These are phyloP conservation scores for Micropterix aruncella DNA, from an alignment of 2,888 invertebrate genomes.

Conservation along the genomic window DNA sequence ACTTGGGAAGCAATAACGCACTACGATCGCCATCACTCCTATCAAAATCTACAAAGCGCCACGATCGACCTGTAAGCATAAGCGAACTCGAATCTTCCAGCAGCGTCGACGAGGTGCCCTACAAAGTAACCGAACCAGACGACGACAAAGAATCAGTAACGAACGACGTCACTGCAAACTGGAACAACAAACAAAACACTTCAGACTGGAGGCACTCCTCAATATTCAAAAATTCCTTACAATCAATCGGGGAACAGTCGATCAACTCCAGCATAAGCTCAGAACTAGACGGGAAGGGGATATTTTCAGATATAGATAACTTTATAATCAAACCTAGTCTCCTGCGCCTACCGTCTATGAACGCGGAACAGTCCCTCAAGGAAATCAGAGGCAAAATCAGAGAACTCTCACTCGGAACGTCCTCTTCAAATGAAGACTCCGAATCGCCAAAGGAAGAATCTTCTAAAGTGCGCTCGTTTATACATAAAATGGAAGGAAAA, in stretches of 20 bases:
- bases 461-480: constrained; percentile 25
- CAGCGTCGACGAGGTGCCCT: constrained; percentile 23
- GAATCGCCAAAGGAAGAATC: constrained; percentile 9
- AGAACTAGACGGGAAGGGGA: background rate
- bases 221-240: constrained; percentile 47
- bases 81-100: constrained; percentile 27
- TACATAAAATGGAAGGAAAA: constrained; percentile 15
- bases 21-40: constrained; percentile 22
- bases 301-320: constrained; percentile 6
- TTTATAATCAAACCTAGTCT: constrained; percentile 12
- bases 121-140: constrained; percentile 39
- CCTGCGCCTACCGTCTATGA: constrained; percentile 26
- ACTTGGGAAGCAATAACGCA: constrained; percentile 15
- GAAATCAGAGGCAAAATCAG: constrained; percentile 42
- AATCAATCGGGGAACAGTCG: constrained; percentile 46
- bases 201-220: constrained; percentile 53
- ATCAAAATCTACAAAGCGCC: constrained; percentile 14
- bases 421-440: constrained; percentile 26
- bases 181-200: constrained; percentile 33
- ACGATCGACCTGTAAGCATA: background rate
- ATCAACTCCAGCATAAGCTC: background rate
- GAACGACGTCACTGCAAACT: constrained; percentile 12
- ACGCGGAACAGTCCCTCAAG: constrained; percentile 44
- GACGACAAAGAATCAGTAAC: constrained; percentile 24
- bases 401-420: constrained; percentile 29